Base-by-base conservation (phyloP, 2,113 vertebrate genomes). In the Macquaria australasica region DNA sequence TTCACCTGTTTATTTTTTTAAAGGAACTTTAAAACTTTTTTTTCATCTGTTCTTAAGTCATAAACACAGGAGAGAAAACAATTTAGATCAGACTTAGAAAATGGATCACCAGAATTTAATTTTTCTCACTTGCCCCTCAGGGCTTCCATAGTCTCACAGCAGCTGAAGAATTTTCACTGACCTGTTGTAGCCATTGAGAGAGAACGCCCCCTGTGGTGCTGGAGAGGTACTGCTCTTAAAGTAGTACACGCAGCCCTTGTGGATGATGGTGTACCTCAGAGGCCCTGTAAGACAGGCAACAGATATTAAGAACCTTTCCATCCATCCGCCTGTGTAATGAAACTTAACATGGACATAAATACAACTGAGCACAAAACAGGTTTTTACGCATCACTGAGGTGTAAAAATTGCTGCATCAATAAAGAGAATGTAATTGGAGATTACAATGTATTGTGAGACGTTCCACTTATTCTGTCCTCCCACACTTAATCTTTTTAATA, bases 101-200 rank as follows among this genome's bases (percentile, higher is more conserved):
- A 34, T 34, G 34, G 34, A 34, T 34, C 34, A 34, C 34, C 34
- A 2, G 34, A 34, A 34, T 34, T 3, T 34, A 34, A 4, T 34
- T 34, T 3, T 34, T 34, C 34, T 34, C 34, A 34, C 4, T 34
- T 34, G 34, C 34, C 34, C 34, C 34, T 34, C 34, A 34, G 34
- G 34, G 34, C 34, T 34, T 34, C 34, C 34, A 3, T 5, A 34
- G 34, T 8, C 58, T 34, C 8, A 8, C 1, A 31, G 6, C 59
- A 56, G 58, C 6, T 41, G 63, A 41, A n/a, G 60, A 10, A 11
- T 4, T 53, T 8, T 20, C 23, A 91, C 97, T 93, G 70, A 98
- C 98, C 98, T 97, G 96, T 99, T 98, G 89, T 99, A 99, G 79
- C 98, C 98, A 0, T 96, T 98, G 86, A 99, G 95, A 1, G 98